These are phyloP conservation scores for Setophaga kirtlandii DNA, from an alignment of 2,113 vertebrate species.

Conservation along the genomic window DNA sequence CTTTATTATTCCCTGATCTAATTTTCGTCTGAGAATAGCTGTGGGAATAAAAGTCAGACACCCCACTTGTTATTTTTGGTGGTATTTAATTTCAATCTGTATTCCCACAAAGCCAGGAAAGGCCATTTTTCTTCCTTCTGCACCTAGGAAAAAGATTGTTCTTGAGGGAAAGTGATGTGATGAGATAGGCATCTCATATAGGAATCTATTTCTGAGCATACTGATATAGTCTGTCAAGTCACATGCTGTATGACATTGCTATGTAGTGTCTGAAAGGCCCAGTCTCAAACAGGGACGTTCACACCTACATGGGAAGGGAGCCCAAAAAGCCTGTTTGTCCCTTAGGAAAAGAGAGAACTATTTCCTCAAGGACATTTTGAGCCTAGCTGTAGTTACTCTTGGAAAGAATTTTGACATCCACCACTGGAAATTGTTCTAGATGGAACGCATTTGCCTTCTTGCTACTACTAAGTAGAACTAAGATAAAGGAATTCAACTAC, in stretches of 20 bases:
- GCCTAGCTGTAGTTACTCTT: background rate
- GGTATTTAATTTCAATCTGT: background rate
- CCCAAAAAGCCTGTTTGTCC: background rate
- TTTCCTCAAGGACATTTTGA: background rate
- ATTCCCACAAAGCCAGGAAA: background rate
- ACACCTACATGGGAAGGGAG: rapidly evolving
- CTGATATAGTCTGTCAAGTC: background rate
- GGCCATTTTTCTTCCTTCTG: background rate
- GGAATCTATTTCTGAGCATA: background rate
- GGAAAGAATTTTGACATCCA: background rate
- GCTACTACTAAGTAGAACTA: background rate
- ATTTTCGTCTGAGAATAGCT: background rate
- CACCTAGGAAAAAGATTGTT: background rate
- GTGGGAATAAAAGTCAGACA: background rate
- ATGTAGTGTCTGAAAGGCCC: background rate
- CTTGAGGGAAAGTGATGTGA: background rate
- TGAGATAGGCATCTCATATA: background rate
- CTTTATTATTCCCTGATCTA: background rate
- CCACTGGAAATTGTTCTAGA: background rate
- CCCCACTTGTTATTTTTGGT: background rate
- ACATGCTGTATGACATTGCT: background rate
- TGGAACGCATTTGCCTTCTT: background rate
- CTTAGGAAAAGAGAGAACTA: background rate
- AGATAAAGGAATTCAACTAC: background rate
- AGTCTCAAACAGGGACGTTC: background rate